Evolutionary conservation across 2,797 vertebrate genomes (phyloP).

Genomic region (Dipus sagitta): DNA sequence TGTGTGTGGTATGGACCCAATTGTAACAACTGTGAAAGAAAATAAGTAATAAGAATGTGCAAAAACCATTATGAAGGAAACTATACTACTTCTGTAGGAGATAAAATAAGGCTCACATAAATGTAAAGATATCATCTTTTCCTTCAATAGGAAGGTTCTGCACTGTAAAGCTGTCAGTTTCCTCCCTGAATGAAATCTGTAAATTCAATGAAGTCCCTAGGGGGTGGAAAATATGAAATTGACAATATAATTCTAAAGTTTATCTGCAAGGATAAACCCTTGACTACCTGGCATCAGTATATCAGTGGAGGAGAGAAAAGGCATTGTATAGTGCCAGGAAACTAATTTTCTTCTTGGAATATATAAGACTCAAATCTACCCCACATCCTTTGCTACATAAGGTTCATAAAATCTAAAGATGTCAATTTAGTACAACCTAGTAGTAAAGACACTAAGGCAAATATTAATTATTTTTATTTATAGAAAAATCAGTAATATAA

Average conservation of each 20-base stretch:
- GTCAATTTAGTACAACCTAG: background rate
- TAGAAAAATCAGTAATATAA: background rate
- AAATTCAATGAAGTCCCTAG: slow-evolving; percentile 49
- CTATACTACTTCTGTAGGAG: slow-evolving; percentile 15
- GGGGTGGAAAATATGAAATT: slow-evolving; percentile 39
- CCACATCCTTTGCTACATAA: background rate
- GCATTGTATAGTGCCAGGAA: background rate
- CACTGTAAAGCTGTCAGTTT: slow-evolving; percentile 46
- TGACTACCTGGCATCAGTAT: slow-evolving; percentile 15
- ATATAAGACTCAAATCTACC: background rate
- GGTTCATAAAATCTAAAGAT: background rate
- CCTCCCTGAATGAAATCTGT: slow-evolving; percentile 68
- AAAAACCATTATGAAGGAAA: slow-evolving; percentile 61
- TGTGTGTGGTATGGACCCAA: background rate
- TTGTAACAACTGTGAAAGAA: background rate
- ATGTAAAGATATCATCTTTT: slow-evolving; percentile 2
- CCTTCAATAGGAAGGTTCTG: slow-evolving; percentile 40
- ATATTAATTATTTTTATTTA: slow-evolving; percentile 33
- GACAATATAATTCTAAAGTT: slow-evolving; percentile 59
- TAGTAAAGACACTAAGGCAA: background rate
- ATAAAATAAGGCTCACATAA: slow-evolving; percentile 44
- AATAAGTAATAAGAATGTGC: slow-evolving; percentile 42
- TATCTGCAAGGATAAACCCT: slow-evolving; percentile 37
- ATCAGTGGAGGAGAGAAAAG: background rate
- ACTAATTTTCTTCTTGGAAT: background rate